Evolutionary conservation across 1,140 invertebrate genomes (phyloP).

Genomic region (Polypedilum vanderplanki): DNA sequence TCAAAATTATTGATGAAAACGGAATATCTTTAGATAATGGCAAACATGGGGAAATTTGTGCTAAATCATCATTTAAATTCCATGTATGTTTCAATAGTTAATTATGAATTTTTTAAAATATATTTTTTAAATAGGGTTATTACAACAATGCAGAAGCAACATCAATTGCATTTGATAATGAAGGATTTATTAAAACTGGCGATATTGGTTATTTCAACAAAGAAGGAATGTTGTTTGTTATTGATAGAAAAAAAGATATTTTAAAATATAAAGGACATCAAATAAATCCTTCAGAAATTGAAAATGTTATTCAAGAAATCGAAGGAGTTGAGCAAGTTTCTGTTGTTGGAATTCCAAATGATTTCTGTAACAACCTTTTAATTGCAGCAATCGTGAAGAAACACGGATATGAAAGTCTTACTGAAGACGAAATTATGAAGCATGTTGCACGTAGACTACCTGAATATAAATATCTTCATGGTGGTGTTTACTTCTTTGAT

Average conservation of each 20-base stretch:
- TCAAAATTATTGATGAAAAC: conserved; percentile 26
- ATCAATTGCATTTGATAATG: conserved; percentile 41
- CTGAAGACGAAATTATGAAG: background rate
- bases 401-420: background rate
- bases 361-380: conserved; percentile 54
- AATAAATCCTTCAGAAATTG: conserved; percentile 34
- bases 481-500: background rate
- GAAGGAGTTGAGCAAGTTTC: conserved; percentile 56
- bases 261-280: conserved; percentile 54
- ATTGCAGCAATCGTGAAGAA: conserved; percentile 39
- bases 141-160: conserved; percentile 23
- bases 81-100: background rate
- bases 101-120: background rate
- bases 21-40: background rate
- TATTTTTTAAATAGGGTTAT: background rate
- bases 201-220: conserved; percentile 58
- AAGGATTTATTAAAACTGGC: conserved; percentile 58
- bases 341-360: conserved; percentile 57
- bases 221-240: conserved; percentile 53
- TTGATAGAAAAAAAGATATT: conserved; percentile 61
- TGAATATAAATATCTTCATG: background rate
- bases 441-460: background rate
- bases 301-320: conserved; percentile 51
- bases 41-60: conserved; percentile 23
- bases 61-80: background rate